Base-by-base conservation (phyloP, 2,113 vertebrate species). In the Halichoeres trimaculatus region DNA sequence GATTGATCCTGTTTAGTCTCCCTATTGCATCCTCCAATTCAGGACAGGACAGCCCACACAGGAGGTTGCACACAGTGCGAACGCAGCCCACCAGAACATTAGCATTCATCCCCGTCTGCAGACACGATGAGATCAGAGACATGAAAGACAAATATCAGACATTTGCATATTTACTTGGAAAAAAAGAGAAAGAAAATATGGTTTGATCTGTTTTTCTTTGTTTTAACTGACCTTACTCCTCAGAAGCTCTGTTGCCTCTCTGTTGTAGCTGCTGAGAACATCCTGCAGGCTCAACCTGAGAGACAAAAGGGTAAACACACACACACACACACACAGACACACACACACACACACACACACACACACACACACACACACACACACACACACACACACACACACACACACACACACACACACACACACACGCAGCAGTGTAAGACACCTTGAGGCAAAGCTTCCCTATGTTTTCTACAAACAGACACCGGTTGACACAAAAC, bases 1-100 rank as follows among this genome's bases (percentile, higher is more conserved):
- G 72, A 5, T 22, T 78, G 67, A 85, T 58, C 69, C 90, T 72
- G 65, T 89, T 91, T 35, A 94, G 74, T 1, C 45, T 30, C 12
- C 85, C 88, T 1, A 92, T 87, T 23, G 85, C 64, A 3, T 94
- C 89, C 40, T 94, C 93, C 53, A 94, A 17, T 41, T 91, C 87
- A n/a, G 35, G 40, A 34, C 79, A 79, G 0, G 93, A 79, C 22
- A 94, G 5, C 2, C 89, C 91, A 64, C 76, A 89, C 81, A 94
- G 84, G 14, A 93, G 92, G 19, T 62, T 88, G 67, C 80, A 87
- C 78, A 94, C 78, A 58, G 62, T 73, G 35, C 75, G 86, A 38
- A 89, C 90, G 11, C 41, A 77, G n/a, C 20, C 56, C 64, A 81
- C 71, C 0, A 94, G 55, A 56, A 57, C 54, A 0, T 17, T 58